Percentiles rank a stretch among this genome's conserved stretches.
These are phyloP conservation scores for Tapirus indicus DNA, from an alignment of 2,797 vertebrate species.

Conservation along the genomic window DNA sequence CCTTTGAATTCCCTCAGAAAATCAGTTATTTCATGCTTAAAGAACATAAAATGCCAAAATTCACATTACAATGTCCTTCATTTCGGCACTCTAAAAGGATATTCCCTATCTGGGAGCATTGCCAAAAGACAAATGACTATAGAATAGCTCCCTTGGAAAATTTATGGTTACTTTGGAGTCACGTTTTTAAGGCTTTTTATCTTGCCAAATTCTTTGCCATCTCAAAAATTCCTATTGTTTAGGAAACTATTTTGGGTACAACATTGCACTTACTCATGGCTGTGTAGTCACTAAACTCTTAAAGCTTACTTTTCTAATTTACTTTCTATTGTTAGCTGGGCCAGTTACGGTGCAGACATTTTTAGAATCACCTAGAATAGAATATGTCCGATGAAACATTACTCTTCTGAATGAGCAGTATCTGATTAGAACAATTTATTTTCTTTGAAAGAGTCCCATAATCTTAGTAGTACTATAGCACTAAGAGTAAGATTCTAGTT, in stretches of 20 bases:
- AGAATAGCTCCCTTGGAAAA: not conserved
- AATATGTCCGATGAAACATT: not conserved
- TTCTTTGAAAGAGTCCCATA: not conserved
- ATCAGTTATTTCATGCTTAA: not conserved
- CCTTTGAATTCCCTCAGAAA: not conserved
- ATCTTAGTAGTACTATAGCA: not conserved
- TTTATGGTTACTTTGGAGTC: not conserved
- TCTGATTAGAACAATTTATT: slow-evolving; percentile 44
- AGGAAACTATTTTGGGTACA: slow-evolving; percentile 37
- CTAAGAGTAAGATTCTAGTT: not conserved
- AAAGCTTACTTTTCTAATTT: slow-evolving; percentile 55
- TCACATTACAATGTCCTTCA: not conserved
- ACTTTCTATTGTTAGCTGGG: slow-evolving; percentile 67
- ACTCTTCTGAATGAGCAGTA: slow-evolving; percentile 5
- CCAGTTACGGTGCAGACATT: not conserved
- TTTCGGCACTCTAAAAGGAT: not conserved
- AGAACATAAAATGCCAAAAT: slow-evolving; percentile 3
- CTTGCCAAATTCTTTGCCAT: not conserved
- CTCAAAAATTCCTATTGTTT: slow-evolving; percentile 49
- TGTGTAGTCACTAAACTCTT: not conserved
- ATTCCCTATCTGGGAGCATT: not conserved
- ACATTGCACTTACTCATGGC: not conserved
- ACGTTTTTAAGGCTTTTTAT: not conserved
- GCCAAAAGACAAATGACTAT: not conserved
- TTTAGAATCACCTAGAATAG: slow-evolving; percentile 73